phyloP scores from a whole-genome alignment of 92 coral and sea anemone genomes.

The Ricordea florida region DNA sequence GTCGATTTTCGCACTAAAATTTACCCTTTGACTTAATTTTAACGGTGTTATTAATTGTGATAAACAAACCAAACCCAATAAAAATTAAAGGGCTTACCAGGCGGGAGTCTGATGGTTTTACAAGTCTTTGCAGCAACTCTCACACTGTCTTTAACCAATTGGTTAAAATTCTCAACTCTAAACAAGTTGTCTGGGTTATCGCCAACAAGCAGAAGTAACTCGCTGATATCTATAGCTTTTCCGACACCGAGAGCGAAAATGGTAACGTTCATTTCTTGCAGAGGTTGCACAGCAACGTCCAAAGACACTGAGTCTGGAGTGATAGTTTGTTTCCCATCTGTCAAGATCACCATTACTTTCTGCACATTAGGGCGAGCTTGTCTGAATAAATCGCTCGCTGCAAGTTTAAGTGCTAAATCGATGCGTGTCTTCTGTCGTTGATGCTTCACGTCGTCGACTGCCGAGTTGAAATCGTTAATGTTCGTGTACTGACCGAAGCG shows the following conservation, averaged over 20 bases:
- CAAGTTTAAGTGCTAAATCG: constrained; percentile 68
- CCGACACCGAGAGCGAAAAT: constrained; percentile 74
- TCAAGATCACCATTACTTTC: constrained; percentile 71
- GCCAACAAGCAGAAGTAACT: constrained; percentile 61
- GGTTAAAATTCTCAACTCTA: constrained; percentile 57
- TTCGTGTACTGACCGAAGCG: constrained; percentile 48
- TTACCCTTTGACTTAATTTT: too few species aligned
- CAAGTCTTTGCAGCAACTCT: constrained; percentile 62
- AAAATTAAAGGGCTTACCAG: background rate
- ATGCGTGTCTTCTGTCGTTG: constrained; percentile 62
- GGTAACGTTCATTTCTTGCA: constrained; percentile 53
- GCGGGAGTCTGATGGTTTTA: background rate
- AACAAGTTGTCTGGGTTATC: constrained; percentile 48
- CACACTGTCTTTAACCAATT: constrained; percentile 47
- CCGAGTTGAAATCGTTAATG: constrained; percentile 42
- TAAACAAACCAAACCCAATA: background rate
- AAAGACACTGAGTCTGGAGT: constrained; percentile 58
- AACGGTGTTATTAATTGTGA: too few species aligned
- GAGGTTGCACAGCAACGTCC: constrained; percentile 59
- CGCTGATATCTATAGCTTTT: constrained; percentile 27
- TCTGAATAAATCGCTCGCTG: constrained; percentile 40
- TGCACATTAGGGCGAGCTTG: constrained; percentile 63
- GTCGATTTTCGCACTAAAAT: too few species aligned
- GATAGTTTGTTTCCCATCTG: constrained; percentile 77
- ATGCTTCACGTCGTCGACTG: constrained; percentile 51